Percentiles rank a stretch among this genome's conserved stretches.
Conservation (phyloP, 2,113 vertebrate species). For the Phainopepla nitens region DNA sequence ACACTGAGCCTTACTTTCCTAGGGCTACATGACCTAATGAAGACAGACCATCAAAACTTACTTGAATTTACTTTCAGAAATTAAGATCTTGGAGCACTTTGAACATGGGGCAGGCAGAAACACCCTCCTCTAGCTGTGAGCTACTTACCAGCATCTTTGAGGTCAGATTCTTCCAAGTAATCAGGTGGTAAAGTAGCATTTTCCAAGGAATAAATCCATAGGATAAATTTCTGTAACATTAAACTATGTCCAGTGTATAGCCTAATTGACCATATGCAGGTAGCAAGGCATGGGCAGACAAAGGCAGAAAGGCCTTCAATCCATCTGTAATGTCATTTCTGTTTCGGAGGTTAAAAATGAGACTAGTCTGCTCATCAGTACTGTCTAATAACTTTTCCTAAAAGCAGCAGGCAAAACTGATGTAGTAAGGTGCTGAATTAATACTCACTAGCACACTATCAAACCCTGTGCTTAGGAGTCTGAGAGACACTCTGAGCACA, state of each 20-base stretch:
- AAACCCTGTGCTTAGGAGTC: neutral
- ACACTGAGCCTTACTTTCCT: neutral
- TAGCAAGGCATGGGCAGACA: neutral
- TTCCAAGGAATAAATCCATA: neutral
- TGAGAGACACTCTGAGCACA: neutral
- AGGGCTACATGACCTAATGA: neutral
- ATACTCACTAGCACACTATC: neutral
- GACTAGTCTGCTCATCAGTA: neutral
- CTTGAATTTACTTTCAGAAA: neutral
- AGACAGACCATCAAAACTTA: neutral
- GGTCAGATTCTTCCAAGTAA: neutral
- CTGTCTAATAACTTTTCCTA: neutral
- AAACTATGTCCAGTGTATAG: neutral
- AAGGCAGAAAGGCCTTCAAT: neutral
- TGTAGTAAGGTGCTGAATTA: neutral
- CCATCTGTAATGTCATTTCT: rapidly evolving
- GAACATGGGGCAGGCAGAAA: neutral
- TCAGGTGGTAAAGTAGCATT: neutral
- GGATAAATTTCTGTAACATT: neutral
- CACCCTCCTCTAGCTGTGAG: neutral
- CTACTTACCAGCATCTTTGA: neutral
- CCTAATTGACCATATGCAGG: neutral
- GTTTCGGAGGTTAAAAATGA: neutral
- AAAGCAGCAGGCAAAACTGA: neutral
- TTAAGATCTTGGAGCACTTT: neutral